phyloP scores from a whole-genome alignment of 2,888 invertebrate genomes.

The Athripsodes cinereus region DNA sequence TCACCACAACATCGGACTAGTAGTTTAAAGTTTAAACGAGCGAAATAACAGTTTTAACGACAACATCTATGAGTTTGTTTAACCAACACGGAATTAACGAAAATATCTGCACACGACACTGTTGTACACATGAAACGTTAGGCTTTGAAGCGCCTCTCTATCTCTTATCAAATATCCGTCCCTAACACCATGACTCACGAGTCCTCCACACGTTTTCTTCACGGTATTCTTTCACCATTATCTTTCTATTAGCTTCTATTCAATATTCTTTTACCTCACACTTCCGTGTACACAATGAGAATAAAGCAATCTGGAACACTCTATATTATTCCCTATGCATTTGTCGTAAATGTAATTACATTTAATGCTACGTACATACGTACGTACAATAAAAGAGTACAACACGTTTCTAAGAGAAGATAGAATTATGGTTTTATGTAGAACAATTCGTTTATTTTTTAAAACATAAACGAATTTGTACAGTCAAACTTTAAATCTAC shows the following conservation, averaged over 20 bases:
- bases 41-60: neutral
- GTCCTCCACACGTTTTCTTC: neutral
- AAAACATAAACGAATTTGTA: no score
- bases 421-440: no score
- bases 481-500: no score
- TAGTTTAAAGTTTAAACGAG: neutral
- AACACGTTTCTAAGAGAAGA: no score
- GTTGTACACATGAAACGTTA: no score
- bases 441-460: no score
- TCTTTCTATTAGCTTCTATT: neutral
- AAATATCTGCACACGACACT: neutral
- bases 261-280: neutral
- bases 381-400: no score
- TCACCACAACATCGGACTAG: neutral
- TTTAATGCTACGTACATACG: no score
- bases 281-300: neutral
- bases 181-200: conserved; percentile 1
- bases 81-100: neutral
- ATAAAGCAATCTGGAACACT: no score
- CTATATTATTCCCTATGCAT: no score
- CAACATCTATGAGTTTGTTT: neutral
- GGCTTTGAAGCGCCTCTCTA: neutral
- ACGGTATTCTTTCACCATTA: neutral
- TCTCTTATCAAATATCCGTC: neutral
- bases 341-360: no score